A percentile compares a stretch with the other conserved stretches of the same genome.
These are phyloP conservation scores for Melinopterus prodromus DNA, from an alignment of 2,888 invertebrate species.

Conservation along the genomic window DNA sequence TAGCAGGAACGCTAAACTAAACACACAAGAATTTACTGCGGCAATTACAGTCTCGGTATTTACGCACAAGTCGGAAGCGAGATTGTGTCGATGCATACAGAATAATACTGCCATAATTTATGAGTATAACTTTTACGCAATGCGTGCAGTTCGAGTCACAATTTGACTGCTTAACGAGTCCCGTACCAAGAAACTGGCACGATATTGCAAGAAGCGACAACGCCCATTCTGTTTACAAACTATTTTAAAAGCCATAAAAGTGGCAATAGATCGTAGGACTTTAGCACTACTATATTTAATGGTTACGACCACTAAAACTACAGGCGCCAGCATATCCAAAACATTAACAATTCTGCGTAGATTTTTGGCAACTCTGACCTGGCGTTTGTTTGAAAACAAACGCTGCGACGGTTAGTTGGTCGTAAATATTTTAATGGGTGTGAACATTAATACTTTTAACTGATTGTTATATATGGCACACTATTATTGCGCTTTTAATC, in stretches of 20 bases:
- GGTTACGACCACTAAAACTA: not conserved
- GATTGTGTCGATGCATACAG: not conserved
- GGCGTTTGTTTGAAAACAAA: not conserved
- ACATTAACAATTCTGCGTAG: not conserved
- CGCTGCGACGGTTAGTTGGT: not conserved
- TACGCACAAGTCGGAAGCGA: not conserved
- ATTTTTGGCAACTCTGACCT: not conserved
- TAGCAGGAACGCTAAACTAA: not conserved
- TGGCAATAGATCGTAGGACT: too few relatives aligned
- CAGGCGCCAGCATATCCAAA: not conserved
- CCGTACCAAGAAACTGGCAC: not conserved
- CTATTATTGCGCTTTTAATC: too few relatives aligned
- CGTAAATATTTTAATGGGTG: not conserved
- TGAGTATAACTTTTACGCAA: not conserved
- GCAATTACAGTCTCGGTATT: not conserved
- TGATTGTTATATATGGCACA: too few relatives aligned
- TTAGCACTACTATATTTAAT: too few relatives aligned
- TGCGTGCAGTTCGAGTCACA: not conserved
- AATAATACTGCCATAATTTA: not conserved
- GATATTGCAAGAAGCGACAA: not conserved
- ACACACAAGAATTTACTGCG: not conserved
- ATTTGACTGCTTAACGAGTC: not conserved
- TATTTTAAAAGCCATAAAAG: not conserved
- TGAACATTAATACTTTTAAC: not conserved
- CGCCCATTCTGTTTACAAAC: not conserved